These are phyloP conservation scores for Tuberolachnus salignus DNA, from an alignment of 2,888 invertebrate species.

Conservation along the genomic window DNA sequence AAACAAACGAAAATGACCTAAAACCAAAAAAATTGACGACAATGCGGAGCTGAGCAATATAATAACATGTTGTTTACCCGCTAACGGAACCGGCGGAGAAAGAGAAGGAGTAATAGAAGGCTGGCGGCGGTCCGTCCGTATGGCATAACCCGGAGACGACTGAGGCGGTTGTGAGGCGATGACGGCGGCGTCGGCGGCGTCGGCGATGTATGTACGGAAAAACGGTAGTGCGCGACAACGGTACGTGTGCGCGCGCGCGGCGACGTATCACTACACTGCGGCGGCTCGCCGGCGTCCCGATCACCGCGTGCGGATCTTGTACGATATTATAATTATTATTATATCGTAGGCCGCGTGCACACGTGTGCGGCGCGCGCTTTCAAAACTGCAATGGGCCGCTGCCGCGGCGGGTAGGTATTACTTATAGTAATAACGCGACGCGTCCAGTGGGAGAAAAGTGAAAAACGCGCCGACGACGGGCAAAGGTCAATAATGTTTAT, in stretches of 20 bases:
- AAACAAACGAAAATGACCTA: not conserved
- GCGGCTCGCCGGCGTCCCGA: not conserved
- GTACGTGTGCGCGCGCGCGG: not conserved
- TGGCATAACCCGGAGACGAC: too few relatives aligned
- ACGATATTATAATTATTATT: too few relatives aligned
- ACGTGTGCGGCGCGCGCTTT: not conserved
- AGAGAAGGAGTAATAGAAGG: too few relatives aligned
- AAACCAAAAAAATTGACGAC: not conserved
- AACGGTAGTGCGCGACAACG: too few relatives aligned
- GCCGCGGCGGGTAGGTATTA: not conserved
- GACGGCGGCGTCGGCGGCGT: too few relatives aligned
- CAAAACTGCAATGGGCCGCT: not conserved
- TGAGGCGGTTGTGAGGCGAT: too few relatives aligned
- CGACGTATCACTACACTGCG: not conserved
- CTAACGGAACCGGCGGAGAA: too few relatives aligned
- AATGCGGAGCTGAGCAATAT: not conserved
- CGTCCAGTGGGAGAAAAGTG: not conserved
- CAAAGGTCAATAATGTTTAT: slow-evolving; percentile 22
- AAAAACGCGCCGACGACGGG: not conserved
- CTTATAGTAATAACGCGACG: too few relatives aligned
- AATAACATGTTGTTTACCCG: too few relatives aligned
- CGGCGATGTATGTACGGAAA: too few relatives aligned
- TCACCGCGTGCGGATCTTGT: not conserved
- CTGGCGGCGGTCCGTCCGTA: too few relatives aligned
- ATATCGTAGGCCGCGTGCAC: slow-evolving; percentile 7